Base-by-base conservation (phyloP, 2,797 vertebrate genomes). In the Momotus momota region DNA sequence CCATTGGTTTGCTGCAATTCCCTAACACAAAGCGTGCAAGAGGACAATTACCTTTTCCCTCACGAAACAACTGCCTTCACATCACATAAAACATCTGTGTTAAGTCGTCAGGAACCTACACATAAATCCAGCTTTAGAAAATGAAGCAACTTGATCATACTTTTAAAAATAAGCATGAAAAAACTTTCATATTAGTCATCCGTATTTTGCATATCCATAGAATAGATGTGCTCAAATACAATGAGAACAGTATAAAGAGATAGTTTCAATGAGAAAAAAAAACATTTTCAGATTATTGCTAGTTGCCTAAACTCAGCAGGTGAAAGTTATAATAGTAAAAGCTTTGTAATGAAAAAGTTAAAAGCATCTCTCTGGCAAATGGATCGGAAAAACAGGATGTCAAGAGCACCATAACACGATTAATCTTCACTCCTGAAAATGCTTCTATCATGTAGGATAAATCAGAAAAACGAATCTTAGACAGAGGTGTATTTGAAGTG, bases 301-400 rank as follows among this genome's bases (percentile, higher is more conserved):
- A 97, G 94, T 96, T 96, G 93, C 46, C 86, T 97, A 94, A 97
- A 96, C 94, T 96, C 97, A 97, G 97, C 97, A 97, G 96, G 97
- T 97, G 93, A 97, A 96, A 95, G 96, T 97, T 97, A 96, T 95
- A 94, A 96, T 93, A 95, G 92, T 84, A 89, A 92, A 94, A 96
- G 85, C 90, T 97, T 96, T 91, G 86, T 94, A 94, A 95, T 90
- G 96, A 97, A 97, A 97, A 97, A 97, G 96, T 96, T 96, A 91
- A 97, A 97, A 97, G 94, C 93, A 94, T 96, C 93, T 96, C 65
- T 67, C 95, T 97, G 94, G 96, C 95, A 97, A 98, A 97, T 97
- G 97, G 78, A 94, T 97, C 62, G 79, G 95, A 97, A 97, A 97
- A 97, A 97, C 88, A 96, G 95, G 87, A 93, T 96, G 97, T 96